These are phyloP conservation scores for Seriola quinqueradiata DNA, from an alignment of 2,113 vertebrate species.

Conservation along the genomic window DNA sequence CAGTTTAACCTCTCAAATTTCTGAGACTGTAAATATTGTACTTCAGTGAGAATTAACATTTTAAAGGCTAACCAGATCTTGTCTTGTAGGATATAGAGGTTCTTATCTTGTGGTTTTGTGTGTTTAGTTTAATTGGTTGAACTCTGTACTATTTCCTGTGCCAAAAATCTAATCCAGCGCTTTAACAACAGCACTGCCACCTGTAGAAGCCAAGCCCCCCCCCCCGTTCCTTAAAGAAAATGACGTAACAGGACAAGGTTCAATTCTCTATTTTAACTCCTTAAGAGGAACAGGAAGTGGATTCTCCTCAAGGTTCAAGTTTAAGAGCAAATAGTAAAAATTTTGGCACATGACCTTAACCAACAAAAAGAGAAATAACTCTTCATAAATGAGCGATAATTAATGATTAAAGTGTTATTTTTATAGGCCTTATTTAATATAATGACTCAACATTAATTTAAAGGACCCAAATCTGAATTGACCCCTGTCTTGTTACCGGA, in stretches of 20 bases:
- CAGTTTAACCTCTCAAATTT: slow-evolving; percentile 50
- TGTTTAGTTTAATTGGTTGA: slow-evolving; percentile 61
- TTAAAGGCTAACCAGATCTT: slow-evolving; percentile 64
- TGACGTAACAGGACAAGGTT: slow-evolving; percentile 61
- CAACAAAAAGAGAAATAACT: slow-evolving; percentile 24
- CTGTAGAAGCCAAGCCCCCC: slow-evolving; percentile 55
- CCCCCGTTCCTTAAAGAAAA: slow-evolving; percentile 36
- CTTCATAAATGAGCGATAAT: slow-evolving; percentile 11
- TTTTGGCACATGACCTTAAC: slow-evolving; percentile 13
- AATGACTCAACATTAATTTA: slow-evolving; percentile 17
- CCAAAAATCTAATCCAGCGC: slow-evolving; percentile 81
- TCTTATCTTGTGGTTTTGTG: slow-evolving; percentile 47
- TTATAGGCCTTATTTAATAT: slow-evolving; percentile 43
- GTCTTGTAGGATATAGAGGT: slow-evolving; percentile 55
- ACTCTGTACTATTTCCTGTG: slow-evolving; percentile 67
- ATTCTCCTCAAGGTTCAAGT: slow-evolving; percentile 13
- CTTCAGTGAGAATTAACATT: slow-evolving; percentile 67
- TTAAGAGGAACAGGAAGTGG: slow-evolving; percentile 23
- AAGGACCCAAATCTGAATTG: slow-evolving; percentile 48
- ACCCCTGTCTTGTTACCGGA: slow-evolving; percentile 66
- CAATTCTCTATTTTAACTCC: slow-evolving; percentile 47
- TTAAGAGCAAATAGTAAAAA: slow-evolving; percentile 17
- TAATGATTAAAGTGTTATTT: slow-evolving; percentile 29
- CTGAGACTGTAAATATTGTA: slow-evolving; percentile 76
- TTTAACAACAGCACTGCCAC: slow-evolving; percentile 77